These are phyloP conservation scores for Agrotis puta DNA, from an alignment of 2,888 invertebrate genomes.

Conservation along the genomic window DNA sequence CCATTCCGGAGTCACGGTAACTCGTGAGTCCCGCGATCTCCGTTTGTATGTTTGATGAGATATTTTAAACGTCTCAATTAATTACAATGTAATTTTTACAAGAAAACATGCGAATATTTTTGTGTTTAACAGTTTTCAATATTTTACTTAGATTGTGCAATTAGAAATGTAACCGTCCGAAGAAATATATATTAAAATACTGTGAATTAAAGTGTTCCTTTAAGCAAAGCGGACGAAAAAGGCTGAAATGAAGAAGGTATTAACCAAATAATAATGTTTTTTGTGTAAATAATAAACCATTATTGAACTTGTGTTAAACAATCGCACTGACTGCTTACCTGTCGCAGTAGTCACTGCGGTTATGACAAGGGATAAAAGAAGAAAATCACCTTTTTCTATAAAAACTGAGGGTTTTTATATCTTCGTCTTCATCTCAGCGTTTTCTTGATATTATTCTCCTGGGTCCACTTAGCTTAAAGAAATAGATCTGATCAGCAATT, in stretches of 20 bases:
- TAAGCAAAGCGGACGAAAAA: conserved; percentile 55
- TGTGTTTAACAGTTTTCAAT: not conserved
- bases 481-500: conserved; percentile 16
- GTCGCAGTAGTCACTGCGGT: not conserved
- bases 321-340: not conserved
- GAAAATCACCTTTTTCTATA: not conserved
- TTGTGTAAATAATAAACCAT: not conserved
- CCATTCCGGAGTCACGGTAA: no score
- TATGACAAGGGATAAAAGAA: not conserved
- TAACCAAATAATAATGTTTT: not conserved
- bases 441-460: conserved; percentile 27
- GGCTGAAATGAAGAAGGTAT: conserved; percentile 53
- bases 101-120: not conserved
- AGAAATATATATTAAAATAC: no score
- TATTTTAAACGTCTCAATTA: not conserved
- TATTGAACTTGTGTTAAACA: not conserved
- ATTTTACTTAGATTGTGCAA: not conserved
- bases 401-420: not conserved
- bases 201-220: conserved; percentile 43
- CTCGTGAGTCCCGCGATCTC: no score
- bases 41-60: no score
- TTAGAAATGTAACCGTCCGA: no score
- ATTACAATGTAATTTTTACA: not conserved
- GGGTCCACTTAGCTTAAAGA: conserved; percentile 60
- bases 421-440: conserved; percentile 56